Evolutionary conservation across 2,888 invertebrate species (phyloP).

Genomic region (Xylota sylvarum): DNA sequence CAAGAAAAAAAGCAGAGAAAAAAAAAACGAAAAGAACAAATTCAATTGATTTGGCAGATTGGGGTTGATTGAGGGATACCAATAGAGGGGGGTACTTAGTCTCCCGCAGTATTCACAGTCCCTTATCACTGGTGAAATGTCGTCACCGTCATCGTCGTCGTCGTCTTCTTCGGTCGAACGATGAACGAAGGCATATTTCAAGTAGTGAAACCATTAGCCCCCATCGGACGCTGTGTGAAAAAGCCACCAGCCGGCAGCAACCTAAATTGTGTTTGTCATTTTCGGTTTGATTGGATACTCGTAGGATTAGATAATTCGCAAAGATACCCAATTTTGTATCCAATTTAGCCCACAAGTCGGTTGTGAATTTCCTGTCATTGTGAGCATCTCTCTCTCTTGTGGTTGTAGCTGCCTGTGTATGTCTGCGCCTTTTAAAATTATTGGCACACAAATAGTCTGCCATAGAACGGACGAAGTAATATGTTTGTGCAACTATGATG

Average conservation of each 20-base stretch:
- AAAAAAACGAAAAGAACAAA: slow-evolving; percentile 64
- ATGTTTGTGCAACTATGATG: slow-evolving; percentile 54
- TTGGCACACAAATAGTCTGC: slow-evolving; percentile 61
- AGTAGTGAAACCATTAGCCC: slow-evolving; percentile 70
- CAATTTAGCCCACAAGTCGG: slow-evolving; percentile 63
- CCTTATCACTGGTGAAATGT: slow-evolving; percentile 37
- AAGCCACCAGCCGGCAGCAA: slow-evolving; percentile 47
- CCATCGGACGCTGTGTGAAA: slow-evolving; percentile 23
- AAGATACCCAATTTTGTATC: slow-evolving; percentile 66
- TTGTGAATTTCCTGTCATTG: slow-evolving; percentile 46
- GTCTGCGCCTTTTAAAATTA: slow-evolving; percentile 29
- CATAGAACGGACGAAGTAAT: slow-evolving; percentile 35
- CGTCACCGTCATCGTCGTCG: not conserved
- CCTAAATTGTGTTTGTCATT: slow-evolving; percentile 64
- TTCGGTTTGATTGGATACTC: slow-evolving; percentile 72
- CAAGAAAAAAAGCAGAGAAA: not conserved
- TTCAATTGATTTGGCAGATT: slow-evolving; percentile 77
- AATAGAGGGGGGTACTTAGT: slow-evolving; percentile 62
- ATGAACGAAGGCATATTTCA: slow-evolving; percentile 40
- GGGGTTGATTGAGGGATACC: slow-evolving; percentile 74
- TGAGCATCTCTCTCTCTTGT: not conserved
- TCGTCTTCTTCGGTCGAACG: not conserved
- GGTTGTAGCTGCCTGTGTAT: not conserved
- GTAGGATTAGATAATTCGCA: slow-evolving; percentile 72
- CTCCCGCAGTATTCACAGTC: slow-evolving; percentile 49